Evolutionary conservation across 2,113 vertebrate species (phyloP), one percentile per base, ranked within the genome.

Genomic region (Pardalotus punctatus): DNA sequence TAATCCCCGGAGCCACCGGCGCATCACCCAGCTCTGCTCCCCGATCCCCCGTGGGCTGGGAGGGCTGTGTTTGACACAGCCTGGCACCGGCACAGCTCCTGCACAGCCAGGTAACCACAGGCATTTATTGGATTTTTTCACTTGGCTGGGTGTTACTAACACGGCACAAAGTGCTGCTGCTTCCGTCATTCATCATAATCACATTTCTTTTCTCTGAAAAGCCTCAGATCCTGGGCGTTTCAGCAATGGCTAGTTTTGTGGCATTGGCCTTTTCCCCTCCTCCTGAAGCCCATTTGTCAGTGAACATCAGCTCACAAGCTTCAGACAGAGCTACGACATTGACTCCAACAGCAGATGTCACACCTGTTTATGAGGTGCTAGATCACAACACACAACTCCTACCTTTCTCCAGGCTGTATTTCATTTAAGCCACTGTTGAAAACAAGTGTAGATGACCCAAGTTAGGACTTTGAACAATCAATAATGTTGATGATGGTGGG

Each of bases 401-500:
- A 11, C 29, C 21, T 11, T 71, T 58, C 70, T 64, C 47, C 51
- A 48, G 38, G 20, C 8, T 33, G 94, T n/a, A 22, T 28, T 73
- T 58, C 27, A 64, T 76, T 69, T 35, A 64, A 82, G 48, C 3
- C 4, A 8, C 51, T 29, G 29, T 25, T 8, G 7, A 47, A 85
- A 51, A 10, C 12, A 27, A 8, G 12, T 21, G 25, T 6, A 38
- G 64, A 61, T 81, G 27, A 35, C 7, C 28, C 0, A 2, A 36
- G 35, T 28, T 5, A 25, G 38, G 31, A 38, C 35, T 94, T 4
- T 7, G 12, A 87, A 45, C 36, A 62, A 28, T 1, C 13, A 10
- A 4, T 25, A 53, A 3, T 8, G 7, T 27, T 54, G 45, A 51
- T 0, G 3, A 23, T 33, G 31, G 76, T 0, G 0, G 45, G 31